Percentiles rank a stretch among this genome's conserved stretches.
Evolutionary conservation across 2,113 vertebrate species (phyloP).

Genomic region (Gymnocephalus cernua): DNA sequence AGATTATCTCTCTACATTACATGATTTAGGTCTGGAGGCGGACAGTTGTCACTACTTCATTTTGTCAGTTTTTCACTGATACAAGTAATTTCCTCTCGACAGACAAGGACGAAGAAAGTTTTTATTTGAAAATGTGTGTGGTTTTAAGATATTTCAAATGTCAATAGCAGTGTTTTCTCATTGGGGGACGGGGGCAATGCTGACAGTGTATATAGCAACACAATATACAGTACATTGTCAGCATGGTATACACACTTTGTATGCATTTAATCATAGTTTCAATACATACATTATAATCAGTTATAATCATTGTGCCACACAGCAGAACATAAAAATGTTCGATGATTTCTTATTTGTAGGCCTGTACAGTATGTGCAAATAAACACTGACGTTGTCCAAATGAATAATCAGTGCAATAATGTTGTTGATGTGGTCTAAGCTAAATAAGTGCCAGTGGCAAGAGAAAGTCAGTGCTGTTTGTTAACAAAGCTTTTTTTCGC

Average conservation of each 20-base stretch:
- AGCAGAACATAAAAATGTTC: neutral
- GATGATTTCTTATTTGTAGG: neutral
- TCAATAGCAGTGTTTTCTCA: too few species aligned
- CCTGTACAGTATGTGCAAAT: neutral
- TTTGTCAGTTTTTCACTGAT: too few species aligned
- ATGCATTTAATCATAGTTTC: neutral
- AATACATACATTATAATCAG: too few species aligned
- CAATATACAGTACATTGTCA: neutral
- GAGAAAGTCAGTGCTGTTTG: constrained; percentile 4
- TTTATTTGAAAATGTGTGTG: too few species aligned
- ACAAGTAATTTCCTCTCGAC: too few species aligned
- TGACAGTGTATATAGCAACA: neutral
- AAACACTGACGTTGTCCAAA: constrained; percentile 9
- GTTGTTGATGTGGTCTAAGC: constrained; percentile 14
- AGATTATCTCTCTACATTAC: neutral
- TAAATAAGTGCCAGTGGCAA: constrained; percentile 25
- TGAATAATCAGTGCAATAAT: constrained; percentile 24
- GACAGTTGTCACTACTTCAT: too few species aligned
- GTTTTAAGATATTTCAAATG: too few species aligned
- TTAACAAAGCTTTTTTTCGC: neutral
- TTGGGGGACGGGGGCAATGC: too few species aligned
- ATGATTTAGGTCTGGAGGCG: too few species aligned
- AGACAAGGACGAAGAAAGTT: too few species aligned
- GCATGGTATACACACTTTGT: too few species aligned
- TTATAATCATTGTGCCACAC: too few species aligned